Evolutionary conservation across 2,113 vertebrate genomes (phyloP).

Genomic region (Onychostruthus taczanowskii): DNA sequence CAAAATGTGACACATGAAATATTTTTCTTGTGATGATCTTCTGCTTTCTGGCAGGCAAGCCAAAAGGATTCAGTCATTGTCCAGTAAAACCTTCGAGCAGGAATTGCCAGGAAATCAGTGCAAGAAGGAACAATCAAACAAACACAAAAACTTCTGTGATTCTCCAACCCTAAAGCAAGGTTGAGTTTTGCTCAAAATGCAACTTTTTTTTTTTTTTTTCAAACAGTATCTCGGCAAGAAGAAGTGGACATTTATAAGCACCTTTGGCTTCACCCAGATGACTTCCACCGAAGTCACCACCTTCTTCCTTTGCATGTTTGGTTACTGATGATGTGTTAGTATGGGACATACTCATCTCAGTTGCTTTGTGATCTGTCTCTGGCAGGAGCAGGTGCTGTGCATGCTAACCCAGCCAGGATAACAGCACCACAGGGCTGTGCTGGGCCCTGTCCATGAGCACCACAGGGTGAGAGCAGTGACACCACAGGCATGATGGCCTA

Average conservation of each 20-base stretch:
- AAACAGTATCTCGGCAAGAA: not conserved
- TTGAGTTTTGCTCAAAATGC: not conserved
- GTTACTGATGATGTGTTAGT: not conserved
- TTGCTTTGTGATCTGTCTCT: not conserved
- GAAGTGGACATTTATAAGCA: not conserved
- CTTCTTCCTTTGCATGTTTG: not conserved
- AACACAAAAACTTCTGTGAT: not conserved
- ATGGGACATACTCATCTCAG: not conserved
- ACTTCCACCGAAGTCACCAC: not conserved
- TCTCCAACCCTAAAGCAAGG: not conserved
- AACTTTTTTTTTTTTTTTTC: not conserved
- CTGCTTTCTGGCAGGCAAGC: conserved; percentile 40
- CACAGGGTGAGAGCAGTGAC: not conserved
- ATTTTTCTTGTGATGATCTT: not conserved
- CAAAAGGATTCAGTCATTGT: not conserved
- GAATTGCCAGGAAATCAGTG: not conserved
- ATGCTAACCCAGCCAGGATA: not conserved
- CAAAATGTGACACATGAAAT: not conserved
- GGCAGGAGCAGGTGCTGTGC: not conserved
- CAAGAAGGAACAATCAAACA: not conserved
- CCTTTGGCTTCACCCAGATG: not conserved
- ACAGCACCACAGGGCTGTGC: not conserved
- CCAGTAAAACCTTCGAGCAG: conserved; percentile 4
- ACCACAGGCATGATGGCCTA: not conserved
- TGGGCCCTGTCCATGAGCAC: not conserved